Base-by-base conservation (phyloP, 1,140 invertebrate genomes). In the Psilanteris sp. region DNA sequence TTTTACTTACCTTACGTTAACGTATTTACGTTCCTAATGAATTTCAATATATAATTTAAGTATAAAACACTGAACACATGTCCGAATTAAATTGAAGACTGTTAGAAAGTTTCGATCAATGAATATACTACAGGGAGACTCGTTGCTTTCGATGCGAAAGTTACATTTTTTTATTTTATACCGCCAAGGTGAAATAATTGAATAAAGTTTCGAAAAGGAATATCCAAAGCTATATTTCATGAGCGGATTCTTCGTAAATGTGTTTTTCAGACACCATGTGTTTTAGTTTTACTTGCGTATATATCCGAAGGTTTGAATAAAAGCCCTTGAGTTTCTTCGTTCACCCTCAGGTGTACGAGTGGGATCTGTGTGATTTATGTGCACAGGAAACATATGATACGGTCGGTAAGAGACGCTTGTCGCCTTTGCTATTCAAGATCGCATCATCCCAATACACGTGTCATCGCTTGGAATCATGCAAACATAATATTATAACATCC, bases 131-230 rank as follows among this genome's bases (percentile, higher is more conserved):
- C n/a, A n/a, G n/a, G n/a, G n/a, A n/a, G n/a, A n/a, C n/a, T n/a
- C n/a, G n/a, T n/a, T n/a, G n/a, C n/a, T n/a, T n/a, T n/a, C n/a
- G n/a, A n/a, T n/a, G n/a, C n/a, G n/a, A n/a, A n/a, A n/a, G n/a
- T n/a, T n/a, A n/a, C n/a, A n/a, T n/a, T n/a, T n/a, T n/a, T n/a
- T n/a, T n/a, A n/a, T n/a, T n/a, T n/a, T n/a, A n/a, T n/a, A n/a
- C 24, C 4, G 11, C n/a, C n/a, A n/a, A n/a, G n/a, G 32, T 9
- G 10, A 24, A 61, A 61, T 46, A 61, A 61, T 46, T 46, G 41
- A 61, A 61, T 61, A 34, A 46, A 61, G 27, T 61, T 61, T 46
- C 31, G 55, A 44, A 32, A 15, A 27, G 20, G 55, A 36, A 61
- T 36, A 61, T 46, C 31, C 14, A 41, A 27, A 37, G 41, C 55